Conservation (phyloP, 2,797 vertebrate species). For the Mus caroli region DNA sequence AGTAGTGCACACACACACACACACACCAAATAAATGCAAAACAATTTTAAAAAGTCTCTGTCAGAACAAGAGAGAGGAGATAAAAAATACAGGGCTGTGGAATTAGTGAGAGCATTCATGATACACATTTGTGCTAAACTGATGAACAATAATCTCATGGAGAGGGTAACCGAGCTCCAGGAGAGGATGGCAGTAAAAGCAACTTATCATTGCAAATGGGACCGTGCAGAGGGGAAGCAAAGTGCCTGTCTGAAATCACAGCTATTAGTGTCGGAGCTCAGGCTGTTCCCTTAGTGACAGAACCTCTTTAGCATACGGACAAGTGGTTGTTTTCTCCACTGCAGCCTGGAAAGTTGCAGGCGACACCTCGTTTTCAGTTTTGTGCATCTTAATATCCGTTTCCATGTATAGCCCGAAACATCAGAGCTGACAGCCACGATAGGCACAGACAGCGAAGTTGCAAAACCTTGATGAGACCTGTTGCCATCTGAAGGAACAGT, state of each 20-base stretch:
- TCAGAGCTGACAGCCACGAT: neutral
- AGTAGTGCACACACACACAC: neutral
- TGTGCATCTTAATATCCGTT: neutral
- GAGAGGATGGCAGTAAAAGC: neutral
- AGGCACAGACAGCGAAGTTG: neutral
- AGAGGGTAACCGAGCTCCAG: neutral
- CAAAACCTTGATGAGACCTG: neutral
- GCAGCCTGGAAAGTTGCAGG: neutral
- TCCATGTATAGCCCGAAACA: neutral
- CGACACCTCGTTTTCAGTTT: neutral
- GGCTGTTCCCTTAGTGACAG: neutral
- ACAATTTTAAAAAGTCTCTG: neutral
- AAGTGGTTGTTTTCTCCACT: neutral
- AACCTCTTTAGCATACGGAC: neutral
- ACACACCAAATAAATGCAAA: neutral
- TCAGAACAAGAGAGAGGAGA: neutral
- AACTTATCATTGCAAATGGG: slow-evolving; percentile 5
- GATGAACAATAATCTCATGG: slow-evolving; percentile 7
- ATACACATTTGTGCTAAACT: slow-evolving; percentile 5
- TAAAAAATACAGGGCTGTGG: neutral
- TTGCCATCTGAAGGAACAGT: neutral
- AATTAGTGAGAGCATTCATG: neutral
- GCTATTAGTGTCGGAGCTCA: neutral
- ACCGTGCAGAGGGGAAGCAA: neutral
- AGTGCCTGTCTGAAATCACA: neutral